Evolutionary conservation across 1,140 invertebrate species (phyloP).

Genomic region (Drosophila nigromelanica): DNA sequence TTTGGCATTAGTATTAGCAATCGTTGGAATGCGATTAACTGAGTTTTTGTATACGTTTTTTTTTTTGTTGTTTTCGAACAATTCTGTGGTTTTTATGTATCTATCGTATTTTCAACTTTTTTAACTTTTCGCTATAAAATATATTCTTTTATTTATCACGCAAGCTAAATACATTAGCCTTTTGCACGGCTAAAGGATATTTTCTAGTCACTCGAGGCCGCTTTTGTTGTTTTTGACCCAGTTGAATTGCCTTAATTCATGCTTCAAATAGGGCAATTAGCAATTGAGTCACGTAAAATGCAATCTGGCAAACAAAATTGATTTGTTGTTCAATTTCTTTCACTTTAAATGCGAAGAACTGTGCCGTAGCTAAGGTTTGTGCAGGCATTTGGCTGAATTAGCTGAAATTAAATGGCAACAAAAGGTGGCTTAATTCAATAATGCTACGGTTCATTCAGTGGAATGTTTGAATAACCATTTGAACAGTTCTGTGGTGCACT

Average conservation of each 20-base stretch:
- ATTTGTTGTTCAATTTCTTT: constrained; percentile 66
- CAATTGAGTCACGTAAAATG: constrained; percentile 73
- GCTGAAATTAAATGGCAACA: constrained; percentile 15
- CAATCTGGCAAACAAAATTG: constrained; percentile 77
- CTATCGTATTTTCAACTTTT: no score
- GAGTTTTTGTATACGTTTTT: no score
- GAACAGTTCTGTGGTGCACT: no score
- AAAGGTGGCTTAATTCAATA: constrained; percentile 1
- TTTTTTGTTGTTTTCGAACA: no score
- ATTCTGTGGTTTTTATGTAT: no score
- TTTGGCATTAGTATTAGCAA: no score
- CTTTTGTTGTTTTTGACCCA: neutral
- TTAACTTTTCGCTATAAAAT: no score
- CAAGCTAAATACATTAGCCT: neutral
- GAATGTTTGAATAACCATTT: neutral
- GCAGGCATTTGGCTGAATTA: constrained; percentile 22
- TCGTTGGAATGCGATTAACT: no score
- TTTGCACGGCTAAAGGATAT: neutral
- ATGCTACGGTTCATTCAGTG: neutral
- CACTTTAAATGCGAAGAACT: constrained; percentile 25
- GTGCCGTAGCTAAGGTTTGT: constrained; percentile 8
- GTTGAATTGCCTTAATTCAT: neutral
- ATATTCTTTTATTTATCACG: neutral
- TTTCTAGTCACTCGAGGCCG: no score
- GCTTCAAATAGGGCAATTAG: constrained; percentile 68